Base-by-base conservation (phyloP, 2,888 invertebrate genomes). In the Amphipoea oculea region DNA sequence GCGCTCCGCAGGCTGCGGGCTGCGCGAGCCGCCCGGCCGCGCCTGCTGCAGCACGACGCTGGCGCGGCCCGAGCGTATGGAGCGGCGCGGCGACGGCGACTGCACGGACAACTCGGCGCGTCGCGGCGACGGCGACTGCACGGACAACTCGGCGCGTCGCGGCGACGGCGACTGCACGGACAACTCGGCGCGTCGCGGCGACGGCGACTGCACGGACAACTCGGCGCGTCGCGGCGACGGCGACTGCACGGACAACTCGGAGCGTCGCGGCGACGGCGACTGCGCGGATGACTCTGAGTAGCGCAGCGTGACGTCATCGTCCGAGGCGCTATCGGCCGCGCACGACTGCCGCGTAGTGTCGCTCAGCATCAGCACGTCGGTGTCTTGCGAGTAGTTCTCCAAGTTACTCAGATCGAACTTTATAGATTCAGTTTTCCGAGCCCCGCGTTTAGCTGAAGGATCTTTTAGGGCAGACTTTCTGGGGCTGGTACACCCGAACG, bases 341-440 rank as follows among this genome's bases (percentile, higher is more conserved):
- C 73, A 74, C 5, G 81, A 74, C 9, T 71, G 73, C 0, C 78
- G 81, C 4, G 89, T 86, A 1, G 83, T 83, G 23, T 90, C 88
- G 0, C 87, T 86, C 1, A 89, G 45, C 48, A 78, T 77, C 5
- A 89, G n/a, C 0, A 89, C 83, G 69, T 93, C 93, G 1, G 84
- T 82, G 1, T 86, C 80, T 1, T 86, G 87, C 23, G 82, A 66
- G 6, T 81, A 78, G 42, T 80, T 87, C 62, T 94, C 94, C 3
- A 96, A 85, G 85, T 96, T 96, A 84, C 96, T 96, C 9, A 96
- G 88, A 80, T 97, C 96, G 80, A 97, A 96, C 74, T 95, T 96
- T 68, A 97, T 97, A 14, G 95, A 95, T 51, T 96, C 96, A 0
- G 91, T 92, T 83, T 95, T 96, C 66, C 95, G 92, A 11, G 79